Evolutionary conservation across 2,113 vertebrate genomes (phyloP), one percentile per base, ranked within the genome.

Genomic region (Anas platyrhynchos): DNA sequence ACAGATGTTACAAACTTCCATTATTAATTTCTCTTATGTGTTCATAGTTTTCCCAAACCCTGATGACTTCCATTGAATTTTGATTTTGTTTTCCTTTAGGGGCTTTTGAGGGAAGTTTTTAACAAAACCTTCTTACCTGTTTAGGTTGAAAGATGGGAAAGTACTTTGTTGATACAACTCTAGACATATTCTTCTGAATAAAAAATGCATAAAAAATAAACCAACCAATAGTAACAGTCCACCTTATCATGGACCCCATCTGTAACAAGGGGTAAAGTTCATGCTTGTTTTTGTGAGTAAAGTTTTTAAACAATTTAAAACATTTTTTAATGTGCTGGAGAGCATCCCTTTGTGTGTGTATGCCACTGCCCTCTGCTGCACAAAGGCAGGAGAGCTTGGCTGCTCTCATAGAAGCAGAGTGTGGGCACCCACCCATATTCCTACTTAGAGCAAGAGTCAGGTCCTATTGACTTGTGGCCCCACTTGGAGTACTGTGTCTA

Each of bases 301-400:
- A 34, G 26, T 25, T 83, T 21, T 3, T 16, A 69, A 76, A 34
- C 11, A 61, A 26, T 34, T 65, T 21, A 7, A 41, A 32, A 25
- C 2, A 6, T 29, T 10, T 73, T 46, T 75, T 27, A 11, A 31
- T 8, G 14, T 46, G 21, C 20, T 65, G 58, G 34, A n/a, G 61
- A 89, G 4, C 62, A 48, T 61, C 36, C 84, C 25, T 3, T 9
- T 2, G 11, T 8, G 31, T 10, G 41, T 34, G 62, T 22, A 38
- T 59, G 56, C 32, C 91, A 92, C 59, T 92, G 83, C 83, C 83
- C 55, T 90, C 83, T 88, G 76, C 86, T 91, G 83, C 43, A 56
- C 36, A 56, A 83, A 71, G 55, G 16, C 41, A 55, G 46, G 52
- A 91, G 54, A 69, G 8, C 36, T 71, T 43, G 59, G 13, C 16